Evolutionary conservation across 2,888 invertebrate species (phyloP).

Genomic region (Mechanitis messenoides): DNA sequence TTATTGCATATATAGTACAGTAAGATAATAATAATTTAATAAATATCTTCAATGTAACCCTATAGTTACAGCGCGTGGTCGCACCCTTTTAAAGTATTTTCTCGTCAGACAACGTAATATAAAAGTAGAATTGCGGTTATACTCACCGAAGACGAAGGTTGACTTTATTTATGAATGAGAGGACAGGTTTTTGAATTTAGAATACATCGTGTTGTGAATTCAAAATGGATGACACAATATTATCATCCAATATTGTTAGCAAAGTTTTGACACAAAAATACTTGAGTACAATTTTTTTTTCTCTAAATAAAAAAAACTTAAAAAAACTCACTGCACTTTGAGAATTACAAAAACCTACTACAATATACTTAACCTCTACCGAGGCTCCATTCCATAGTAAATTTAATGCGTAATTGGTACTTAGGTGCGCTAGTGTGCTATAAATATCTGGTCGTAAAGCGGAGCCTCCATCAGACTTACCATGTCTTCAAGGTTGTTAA

Average conservation of each 20-base stretch:
- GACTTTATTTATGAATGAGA: constrained; percentile 12
- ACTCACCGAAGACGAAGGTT: constrained; percentile 12
- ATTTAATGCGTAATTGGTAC: constrained; percentile 6
- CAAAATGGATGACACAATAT: not conserved
- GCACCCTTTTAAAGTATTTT: constrained; percentile 26
- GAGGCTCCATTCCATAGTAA: constrained; percentile 1
- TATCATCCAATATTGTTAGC: no score
- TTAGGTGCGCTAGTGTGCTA: constrained; percentile 1
- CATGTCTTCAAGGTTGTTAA: constrained; percentile 1
- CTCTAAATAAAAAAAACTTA: no score
- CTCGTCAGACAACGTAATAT: constrained; percentile 28
- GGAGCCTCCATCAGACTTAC: constrained; percentile 44
- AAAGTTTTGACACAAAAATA: no score
- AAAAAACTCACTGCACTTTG: no score
- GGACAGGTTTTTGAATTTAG: constrained; percentile 2
- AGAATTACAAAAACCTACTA: no score
- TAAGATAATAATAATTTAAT: not conserved
- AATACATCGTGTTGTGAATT: not conserved
- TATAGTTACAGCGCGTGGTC: constrained; percentile 25
- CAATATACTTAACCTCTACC: not conserved
- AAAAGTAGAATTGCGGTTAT: constrained; percentile 25
- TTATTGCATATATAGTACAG: no score
- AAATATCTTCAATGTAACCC: constrained; percentile 16
- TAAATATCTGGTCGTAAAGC: constrained; percentile 42
- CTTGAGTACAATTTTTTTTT: no score